Evolutionary conservation across 1,140 invertebrate genomes (phyloP).

Genomic region (Heliconius eleuchia): DNA sequence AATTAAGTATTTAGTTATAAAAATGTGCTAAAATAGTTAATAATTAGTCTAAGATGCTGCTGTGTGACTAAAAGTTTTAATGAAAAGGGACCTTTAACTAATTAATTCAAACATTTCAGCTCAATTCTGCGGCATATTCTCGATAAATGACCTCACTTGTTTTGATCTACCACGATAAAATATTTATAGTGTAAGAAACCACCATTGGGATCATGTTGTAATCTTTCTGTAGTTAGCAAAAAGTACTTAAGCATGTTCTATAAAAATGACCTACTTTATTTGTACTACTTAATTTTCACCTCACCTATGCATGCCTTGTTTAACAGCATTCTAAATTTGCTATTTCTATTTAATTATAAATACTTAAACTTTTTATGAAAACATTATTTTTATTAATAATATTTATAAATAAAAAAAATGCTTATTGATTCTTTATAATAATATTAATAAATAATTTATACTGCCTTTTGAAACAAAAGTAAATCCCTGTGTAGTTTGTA

Average conservation of each 20-base stretch:
- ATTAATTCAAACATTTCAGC: slow-evolving; percentile 7
- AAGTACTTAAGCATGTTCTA: slow-evolving; percentile 20
- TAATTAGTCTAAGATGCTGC: slow-evolving; percentile 45
- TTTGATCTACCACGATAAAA: slow-evolving; percentile 36
- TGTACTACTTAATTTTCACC: slow-evolving; percentile 18
- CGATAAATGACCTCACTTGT: slow-evolving; percentile 43
- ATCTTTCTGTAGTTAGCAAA: not conserved
- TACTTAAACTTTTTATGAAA: not conserved
- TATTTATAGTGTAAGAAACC: slow-evolving; percentile 29
- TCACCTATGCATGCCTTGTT: slow-evolving; percentile 25
- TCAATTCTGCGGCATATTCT: slow-evolving; percentile 14
- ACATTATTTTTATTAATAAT: not conserved
- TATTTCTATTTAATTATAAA: not conserved
- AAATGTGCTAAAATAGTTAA: slow-evolving; percentile 24
- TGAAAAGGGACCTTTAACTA: slow-evolving; percentile 21
- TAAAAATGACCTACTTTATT: slow-evolving; percentile 42
- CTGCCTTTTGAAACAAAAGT: not conserved
- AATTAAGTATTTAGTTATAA: slow-evolving; percentile 24
- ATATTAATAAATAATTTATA: not conserved
- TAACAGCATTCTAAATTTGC: not conserved
- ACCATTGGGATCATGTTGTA: slow-evolving; percentile 16
- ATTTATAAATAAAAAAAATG: not conserved
- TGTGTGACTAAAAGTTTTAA: slow-evolving; percentile 33
- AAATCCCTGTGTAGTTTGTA: not conserved
- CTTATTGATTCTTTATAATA: not conserved